Evolutionary conservation across 2,113 vertebrate species (phyloP), one percentile per base, ranked within the genome.

Genomic region (Electrona antarctica): DNA sequence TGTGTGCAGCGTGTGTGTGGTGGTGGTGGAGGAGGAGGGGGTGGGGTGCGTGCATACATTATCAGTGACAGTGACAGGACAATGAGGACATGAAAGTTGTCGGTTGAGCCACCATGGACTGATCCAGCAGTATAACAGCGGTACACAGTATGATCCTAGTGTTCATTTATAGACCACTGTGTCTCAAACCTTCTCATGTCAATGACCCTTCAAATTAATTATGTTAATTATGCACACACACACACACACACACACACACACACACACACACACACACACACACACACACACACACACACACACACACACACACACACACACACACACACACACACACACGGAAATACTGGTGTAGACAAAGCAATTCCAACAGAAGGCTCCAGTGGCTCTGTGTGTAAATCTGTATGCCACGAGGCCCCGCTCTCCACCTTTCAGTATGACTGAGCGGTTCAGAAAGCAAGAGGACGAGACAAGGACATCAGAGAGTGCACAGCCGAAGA

Each of bases 401-500:
- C 74, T 81, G 71, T 77, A 80, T 82, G 85, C 73, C 65, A 72
- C 78, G 74, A 78, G 83, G 78, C 76, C 72, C 71, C 67, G 81
- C 71, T 50, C 64, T 72, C 48, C 49, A 28, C 50, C 72, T 54
- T 41, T 12, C 45, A 12, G 75, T 15, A 65, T 71, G 81, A 88
- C 84, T 80, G 65, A 11, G 1, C 71, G 54, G 69, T 68, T 88
- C 60, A 87, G 82, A 79, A 71, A 56, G 59, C 73, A 15, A n/a
- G 78, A 49, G 80, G 79, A 89, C 92, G 2, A 82, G 62, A 88
- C 92, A 67, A 83, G 8, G 57, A 84, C 85, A 41, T 41, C 33
- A 41, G 33, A 41, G 33, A 41, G 33, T 4, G 33, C 33, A 41
- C 33, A 41, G 33, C 33, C 33, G 21, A 41, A 41, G 33, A 41